These are phyloP conservation scores for Gallinago media DNA, from an alignment of 2,113 vertebrate species.

Conservation along the genomic window DNA sequence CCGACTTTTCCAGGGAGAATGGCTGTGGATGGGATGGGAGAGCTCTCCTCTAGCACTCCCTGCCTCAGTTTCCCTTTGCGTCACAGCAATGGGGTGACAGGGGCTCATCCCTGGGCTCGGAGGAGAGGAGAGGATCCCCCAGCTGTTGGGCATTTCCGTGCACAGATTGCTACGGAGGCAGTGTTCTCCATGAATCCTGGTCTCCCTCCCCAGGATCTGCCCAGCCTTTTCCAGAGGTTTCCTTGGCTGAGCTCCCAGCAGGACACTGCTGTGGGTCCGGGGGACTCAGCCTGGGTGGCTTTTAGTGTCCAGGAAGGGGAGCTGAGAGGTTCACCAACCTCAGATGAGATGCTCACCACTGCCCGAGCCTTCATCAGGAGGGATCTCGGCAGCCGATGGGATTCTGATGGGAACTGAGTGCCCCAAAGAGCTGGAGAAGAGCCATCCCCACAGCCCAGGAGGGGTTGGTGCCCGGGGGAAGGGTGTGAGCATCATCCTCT, in stretches of 20 bases:
- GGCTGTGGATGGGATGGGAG: rapidly evolving
- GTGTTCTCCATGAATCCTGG: rapidly evolving
- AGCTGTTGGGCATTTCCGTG: rapidly evolving
- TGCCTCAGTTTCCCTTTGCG: neutral
- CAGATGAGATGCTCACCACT: rapidly evolving
- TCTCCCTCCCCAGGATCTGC: neutral
- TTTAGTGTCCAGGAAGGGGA: neutral
- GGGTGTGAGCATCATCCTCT: neutral
- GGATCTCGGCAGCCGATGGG: rapidly evolving
- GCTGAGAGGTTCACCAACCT: neutral
- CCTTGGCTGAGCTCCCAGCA: too few species aligned
- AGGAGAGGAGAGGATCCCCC: neutral
- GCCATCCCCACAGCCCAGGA: neutral
- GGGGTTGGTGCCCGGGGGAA: neutral
- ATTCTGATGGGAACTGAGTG: neutral
- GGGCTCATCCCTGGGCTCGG: rapidly evolving
- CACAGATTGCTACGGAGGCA: neutral
- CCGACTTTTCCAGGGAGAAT: rapidly evolving
- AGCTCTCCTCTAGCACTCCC: rapidly evolving
- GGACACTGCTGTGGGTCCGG: neutral
- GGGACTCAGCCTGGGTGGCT: neutral
- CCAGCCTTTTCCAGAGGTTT: neutral
- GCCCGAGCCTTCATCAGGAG: neutral
- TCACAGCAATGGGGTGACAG: too few species aligned
- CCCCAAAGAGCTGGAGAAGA: neutral